Conservation (phyloP, 2,113 vertebrate species). For the Hemiprocne comata region DNA sequence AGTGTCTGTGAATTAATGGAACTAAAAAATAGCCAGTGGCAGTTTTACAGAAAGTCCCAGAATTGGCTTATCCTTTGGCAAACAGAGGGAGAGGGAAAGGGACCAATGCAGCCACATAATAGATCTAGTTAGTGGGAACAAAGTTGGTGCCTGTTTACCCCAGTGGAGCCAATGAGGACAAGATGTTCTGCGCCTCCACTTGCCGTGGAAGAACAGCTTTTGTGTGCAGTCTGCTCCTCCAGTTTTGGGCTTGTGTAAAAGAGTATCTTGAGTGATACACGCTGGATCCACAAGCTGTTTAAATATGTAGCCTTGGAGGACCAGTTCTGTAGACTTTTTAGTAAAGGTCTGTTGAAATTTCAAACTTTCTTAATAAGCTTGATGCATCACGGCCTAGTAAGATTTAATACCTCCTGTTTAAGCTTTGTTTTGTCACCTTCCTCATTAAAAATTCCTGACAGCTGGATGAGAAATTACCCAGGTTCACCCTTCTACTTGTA, state of each 20-base stretch:
- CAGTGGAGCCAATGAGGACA: accelerated
- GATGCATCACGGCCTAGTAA: background rate
- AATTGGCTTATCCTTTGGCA: background rate
- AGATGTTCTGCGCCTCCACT: background rate
- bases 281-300: background rate
- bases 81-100: background rate
- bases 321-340: background rate
- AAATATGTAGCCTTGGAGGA: background rate
- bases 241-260: background rate
- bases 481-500: background rate
- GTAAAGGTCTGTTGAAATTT: background rate
- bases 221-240: background rate
- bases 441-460: background rate
- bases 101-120: accelerated
- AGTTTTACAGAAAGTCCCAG: background rate
- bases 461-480: background rate
- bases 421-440: background rate
- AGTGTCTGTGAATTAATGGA: background rate
- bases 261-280: background rate
- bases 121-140: background rate
- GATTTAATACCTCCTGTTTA: background rate
- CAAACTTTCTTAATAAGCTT: background rate
- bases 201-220: background rate
- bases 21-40: background rate
- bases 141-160: background rate